Evolutionary conservation across 1,140 invertebrate genomes (phyloP).

Genomic region (Drosophila kikkawai): DNA sequence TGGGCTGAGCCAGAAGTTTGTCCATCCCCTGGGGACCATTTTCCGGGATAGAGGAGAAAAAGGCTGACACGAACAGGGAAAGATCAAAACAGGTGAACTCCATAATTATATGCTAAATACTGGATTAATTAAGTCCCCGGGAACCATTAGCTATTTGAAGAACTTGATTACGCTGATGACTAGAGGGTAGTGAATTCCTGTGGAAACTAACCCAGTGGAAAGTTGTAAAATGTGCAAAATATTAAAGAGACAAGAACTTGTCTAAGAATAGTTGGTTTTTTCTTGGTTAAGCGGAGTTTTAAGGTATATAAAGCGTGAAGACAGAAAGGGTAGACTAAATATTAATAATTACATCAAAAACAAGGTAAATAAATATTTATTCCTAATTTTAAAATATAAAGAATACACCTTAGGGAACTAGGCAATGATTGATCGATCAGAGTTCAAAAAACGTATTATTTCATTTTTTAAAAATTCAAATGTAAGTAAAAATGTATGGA

Average conservation of each 20-base stretch:
- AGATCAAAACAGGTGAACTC: constrained; percentile 47
- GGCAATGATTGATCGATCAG: too few relatives aligned
- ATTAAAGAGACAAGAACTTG: constrained; percentile 21
- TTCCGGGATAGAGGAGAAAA: neutral
- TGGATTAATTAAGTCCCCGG: constrained; percentile 71
- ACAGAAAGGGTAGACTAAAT: neutral
- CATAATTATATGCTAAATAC: constrained; percentile 83
- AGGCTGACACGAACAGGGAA: constrained; percentile 4
- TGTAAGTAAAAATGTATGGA: neutral
- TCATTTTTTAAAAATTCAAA: neutral
- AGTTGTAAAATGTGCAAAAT: constrained; percentile 67
- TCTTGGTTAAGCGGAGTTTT: neutral
- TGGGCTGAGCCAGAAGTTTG: constrained; percentile 42
- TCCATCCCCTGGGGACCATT: constrained; percentile 37
- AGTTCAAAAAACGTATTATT: neutral
- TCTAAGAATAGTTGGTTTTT: constrained; percentile 29
- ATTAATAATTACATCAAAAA: neutral
- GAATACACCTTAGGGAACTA: too few relatives aligned
- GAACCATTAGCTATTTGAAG: constrained; percentile 43
- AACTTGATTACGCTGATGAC: constrained; percentile 59
- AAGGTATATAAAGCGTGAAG: neutral
- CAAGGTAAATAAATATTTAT: too few relatives aligned
- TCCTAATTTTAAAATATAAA: too few relatives aligned
- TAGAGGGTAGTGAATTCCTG: constrained; percentile 16
- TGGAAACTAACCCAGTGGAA: constrained; percentile 23